phyloP scores from a whole-genome alignment of 2,888 invertebrate species.

The Cistogaster globosa region DNA sequence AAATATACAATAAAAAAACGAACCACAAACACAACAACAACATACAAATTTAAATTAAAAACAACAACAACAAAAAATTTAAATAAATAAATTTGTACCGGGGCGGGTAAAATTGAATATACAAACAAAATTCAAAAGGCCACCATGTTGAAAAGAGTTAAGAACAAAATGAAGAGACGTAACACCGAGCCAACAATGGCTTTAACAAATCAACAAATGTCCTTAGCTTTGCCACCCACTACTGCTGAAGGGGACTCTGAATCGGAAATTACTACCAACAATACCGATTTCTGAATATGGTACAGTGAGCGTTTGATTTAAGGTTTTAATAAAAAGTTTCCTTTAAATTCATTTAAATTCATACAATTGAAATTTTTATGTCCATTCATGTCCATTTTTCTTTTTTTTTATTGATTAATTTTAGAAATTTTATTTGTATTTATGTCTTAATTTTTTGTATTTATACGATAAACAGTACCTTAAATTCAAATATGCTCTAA shows the following conservation, averaged over 20 bases:
- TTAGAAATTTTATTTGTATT: conserved; percentile 15
- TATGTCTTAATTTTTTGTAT: not conserved
- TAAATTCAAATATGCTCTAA: conserved; percentile 65
- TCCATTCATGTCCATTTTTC: not conserved
- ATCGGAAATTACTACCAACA: conserved; percentile 82
- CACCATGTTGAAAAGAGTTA: conserved; percentile 99
- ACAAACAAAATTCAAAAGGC: conserved; percentile 86
- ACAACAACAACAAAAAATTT: conserved; percentile 12
- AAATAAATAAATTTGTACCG: conserved; percentile 58
- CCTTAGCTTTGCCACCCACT: conserved; percentile 79
- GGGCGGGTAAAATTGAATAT: conserved; percentile 62
- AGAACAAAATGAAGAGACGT: conserved; percentile 97
- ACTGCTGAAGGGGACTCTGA: conserved; percentile 79
- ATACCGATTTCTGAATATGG: conserved; percentile 88
- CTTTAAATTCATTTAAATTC: not conserved
- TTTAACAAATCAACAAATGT: conserved; percentile 83
- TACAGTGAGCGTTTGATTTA: conserved; percentile 89
- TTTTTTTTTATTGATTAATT: conserved; percentile 8
- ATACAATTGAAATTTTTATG: conserved; percentile 23
- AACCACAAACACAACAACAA: conserved; percentile 19
- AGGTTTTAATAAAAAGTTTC: conserved; percentile 80
- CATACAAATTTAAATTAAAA: conserved; percentile 53
- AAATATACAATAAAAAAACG: conserved; percentile 21
- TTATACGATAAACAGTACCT: conserved; percentile 48
- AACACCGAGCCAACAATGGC: conserved; percentile 94